Evolutionary conservation across 2,888 invertebrate species (phyloP).

Genomic region (Agriopis marginaria): DNA sequence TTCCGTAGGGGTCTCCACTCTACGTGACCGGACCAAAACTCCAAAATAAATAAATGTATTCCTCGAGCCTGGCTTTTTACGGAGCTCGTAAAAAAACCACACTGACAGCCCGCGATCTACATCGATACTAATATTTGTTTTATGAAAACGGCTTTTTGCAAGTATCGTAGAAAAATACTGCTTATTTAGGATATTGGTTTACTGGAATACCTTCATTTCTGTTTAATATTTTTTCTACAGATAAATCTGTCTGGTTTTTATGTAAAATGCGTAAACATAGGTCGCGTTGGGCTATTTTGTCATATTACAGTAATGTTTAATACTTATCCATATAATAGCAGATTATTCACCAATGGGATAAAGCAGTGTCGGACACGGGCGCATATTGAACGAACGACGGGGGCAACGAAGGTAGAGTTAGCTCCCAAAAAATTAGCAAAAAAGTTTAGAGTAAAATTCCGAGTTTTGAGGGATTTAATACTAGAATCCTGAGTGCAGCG

Average conservation of each 20-base stretch:
- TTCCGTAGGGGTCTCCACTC: slow-evolving; percentile 39
- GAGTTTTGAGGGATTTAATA: no score
- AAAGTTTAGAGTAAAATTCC: no score
- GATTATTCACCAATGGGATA: no score
- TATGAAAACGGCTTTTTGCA: slow-evolving; percentile 58
- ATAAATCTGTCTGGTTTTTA: slow-evolving; percentile 26
- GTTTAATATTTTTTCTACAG: slow-evolving; percentile 30
- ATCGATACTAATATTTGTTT: slow-evolving; percentile 71
- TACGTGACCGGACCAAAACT: slow-evolving; percentile 63
- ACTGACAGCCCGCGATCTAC: slow-evolving; percentile 63
- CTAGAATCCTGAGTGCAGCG: no score
- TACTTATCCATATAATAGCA: no score
- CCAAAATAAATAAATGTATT: slow-evolving; percentile 65
- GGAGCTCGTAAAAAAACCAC: slow-evolving; percentile 64
- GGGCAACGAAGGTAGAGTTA: no score
- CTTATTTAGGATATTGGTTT: slow-evolving; percentile 42
- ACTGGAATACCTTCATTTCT: slow-evolving; percentile 34
- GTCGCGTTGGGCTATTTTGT: not conserved
- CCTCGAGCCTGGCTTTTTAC: slow-evolving; percentile 54
- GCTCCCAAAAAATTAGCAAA: no score
- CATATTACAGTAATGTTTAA: not conserved
- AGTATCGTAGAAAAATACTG: slow-evolving; percentile 36
- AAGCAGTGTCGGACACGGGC: no score
- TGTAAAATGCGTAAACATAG: not conserved
- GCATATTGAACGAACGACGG: no score